These are phyloP conservation scores for Sarcophaga carnaria DNA, from an alignment of 2,888 invertebrate genomes.

Conservation along the genomic window DNA sequence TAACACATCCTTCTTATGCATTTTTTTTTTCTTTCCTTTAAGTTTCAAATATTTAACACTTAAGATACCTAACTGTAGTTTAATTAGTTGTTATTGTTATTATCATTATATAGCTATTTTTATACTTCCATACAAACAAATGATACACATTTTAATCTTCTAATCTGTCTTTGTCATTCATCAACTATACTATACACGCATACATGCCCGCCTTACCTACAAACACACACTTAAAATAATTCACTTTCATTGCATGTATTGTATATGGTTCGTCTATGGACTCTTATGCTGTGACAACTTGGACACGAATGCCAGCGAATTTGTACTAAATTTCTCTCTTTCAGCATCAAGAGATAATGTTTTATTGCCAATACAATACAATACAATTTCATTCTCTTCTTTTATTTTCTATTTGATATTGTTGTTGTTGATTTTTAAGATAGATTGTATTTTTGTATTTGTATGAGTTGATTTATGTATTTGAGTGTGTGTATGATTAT, in stretches of 20 bases:
- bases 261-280: not conserved
- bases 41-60: not conserved
- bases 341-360: not conserved
- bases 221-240: not conserved
- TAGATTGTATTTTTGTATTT: not conserved
- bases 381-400: not conserved
- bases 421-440: no score
- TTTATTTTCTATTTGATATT: no score
- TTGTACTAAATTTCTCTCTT: slow-evolving; percentile 5
- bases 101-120: not conserved
- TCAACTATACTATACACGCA: slow-evolving; percentile 6
- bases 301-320: not conserved
- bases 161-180: slow-evolving; percentile 37
- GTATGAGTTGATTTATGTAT: slow-evolving; percentile 4
- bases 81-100: not conserved
- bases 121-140: slow-evolving; percentile 16
- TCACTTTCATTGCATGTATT: not conserved
- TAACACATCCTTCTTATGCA: not conserved
- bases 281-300: not conserved
- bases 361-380: not conserved
- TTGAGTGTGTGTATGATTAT: not conserved
- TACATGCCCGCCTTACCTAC: not conserved
- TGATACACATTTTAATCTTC: slow-evolving; percentile 28
- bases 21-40: no score
- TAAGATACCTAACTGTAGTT: not conserved